Conservation (phyloP, 2,888 invertebrate genomes). For the Rotaria sp. region DNA sequence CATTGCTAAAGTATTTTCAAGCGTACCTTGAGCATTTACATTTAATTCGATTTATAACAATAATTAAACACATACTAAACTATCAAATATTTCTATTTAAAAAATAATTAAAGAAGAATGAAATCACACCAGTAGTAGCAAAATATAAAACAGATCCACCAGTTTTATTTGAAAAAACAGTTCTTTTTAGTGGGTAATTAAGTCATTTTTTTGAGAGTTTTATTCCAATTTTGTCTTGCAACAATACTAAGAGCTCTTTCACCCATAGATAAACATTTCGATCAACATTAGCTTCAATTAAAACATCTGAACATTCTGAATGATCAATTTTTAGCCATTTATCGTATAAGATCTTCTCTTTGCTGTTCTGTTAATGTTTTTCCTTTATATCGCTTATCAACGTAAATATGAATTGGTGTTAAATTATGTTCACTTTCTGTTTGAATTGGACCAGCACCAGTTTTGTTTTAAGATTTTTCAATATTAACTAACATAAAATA, state of each 20-base stretch:
- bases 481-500: too few species aligned
- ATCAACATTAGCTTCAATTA: constrained; percentile 40
- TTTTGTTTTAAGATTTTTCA: too few species aligned
- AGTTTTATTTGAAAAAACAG: constrained; percentile 36
- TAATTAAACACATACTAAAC: constrained; percentile 35
- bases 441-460: constrained; percentile 33
- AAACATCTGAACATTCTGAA: constrained; percentile 38
- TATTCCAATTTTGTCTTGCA: constrained; percentile 40
- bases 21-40: constrained; percentile 36
- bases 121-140: constrained; percentile 35
- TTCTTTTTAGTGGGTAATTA: constrained; percentile 36
- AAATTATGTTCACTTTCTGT: constrained; percentile 41
- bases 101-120: too few species aligned
- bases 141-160: constrained; percentile 41
- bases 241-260: constrained; percentile 40
- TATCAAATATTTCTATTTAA: constrained; percentile 34
- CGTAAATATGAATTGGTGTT: constrained; percentile 39
- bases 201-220: constrained; percentile 32
- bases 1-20: constrained; percentile 37
- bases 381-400: constrained; percentile 40
- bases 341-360: constrained; percentile 32
- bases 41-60: constrained; percentile 30
- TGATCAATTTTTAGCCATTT: constrained; percentile 37
- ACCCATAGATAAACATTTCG: constrained; percentile 40
- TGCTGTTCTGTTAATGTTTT: constrained; percentile 40